A percentile compares a stretch with the other conserved stretches of the same genome.
Evolutionary conservation across 1,140 invertebrate species (phyloP).

Genomic region (Druon quercuslanigerum): DNA sequence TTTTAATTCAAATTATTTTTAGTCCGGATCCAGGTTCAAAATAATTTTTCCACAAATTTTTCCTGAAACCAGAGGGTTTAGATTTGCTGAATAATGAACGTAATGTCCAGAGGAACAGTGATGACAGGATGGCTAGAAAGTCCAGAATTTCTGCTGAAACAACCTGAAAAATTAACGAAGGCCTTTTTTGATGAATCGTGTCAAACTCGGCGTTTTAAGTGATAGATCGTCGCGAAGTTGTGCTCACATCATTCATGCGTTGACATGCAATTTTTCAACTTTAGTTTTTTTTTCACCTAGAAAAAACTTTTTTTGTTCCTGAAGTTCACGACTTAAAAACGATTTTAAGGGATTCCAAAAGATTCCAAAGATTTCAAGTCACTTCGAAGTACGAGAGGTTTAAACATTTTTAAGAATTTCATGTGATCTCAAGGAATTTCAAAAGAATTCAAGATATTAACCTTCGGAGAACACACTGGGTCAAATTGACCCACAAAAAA

Average conservation of each 20-base stretch:
- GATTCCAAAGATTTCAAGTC: no score
- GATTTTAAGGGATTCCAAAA: no score
- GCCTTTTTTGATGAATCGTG: constrained; percentile 59
- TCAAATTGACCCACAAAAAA: no score
- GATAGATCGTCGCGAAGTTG: constrained; percentile 7
- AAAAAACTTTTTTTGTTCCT: neutral
- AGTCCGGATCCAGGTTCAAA: no score
- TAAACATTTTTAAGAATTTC: no score
- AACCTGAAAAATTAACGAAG: constrained; percentile 68
- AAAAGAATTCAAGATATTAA: no score
- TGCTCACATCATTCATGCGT: constrained; percentile 20
- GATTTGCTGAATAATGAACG: constrained; percentile 7
- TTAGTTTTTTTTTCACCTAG: neutral
- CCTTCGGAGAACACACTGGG: no score
- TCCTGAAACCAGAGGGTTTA: neutral
- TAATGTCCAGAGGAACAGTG: neutral
- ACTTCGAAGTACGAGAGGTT: no score
- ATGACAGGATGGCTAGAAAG: neutral
- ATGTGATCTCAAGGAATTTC: no score
- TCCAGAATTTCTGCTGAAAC: constrained; percentile 44
- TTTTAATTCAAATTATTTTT: no score
- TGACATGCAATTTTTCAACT: constrained; percentile 28
- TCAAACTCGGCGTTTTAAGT: constrained; percentile 56
- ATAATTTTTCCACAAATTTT: neutral
- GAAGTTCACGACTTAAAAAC: no score